A percentile compares a stretch with the other conserved stretches of the same genome.
phyloP scores from a whole-genome alignment of 2,113 vertebrate species.

The Crotalus tigris region DNA sequence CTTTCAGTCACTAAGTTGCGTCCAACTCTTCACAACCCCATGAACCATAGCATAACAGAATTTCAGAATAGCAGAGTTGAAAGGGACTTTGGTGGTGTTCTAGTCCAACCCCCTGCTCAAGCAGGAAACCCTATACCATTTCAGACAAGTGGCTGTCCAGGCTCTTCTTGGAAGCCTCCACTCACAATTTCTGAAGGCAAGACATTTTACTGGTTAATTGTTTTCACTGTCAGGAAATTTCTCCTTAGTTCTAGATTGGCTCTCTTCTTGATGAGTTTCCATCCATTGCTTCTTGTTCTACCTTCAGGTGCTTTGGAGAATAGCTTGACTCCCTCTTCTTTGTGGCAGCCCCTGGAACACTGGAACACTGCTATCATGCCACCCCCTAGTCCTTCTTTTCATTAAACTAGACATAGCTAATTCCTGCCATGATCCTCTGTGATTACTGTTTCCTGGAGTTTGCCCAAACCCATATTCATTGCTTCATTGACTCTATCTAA shows the following conservation, averaged over 20 bases:
- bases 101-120: background rate
- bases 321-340: background rate
- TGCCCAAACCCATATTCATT: background rate
- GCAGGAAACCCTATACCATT: background rate
- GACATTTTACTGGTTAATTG: background rate
- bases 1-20: background rate
- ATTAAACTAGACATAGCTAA: too few relatives aligned
- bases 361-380: too few relatives aligned
- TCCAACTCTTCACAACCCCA: too few relatives aligned
- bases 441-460: too few relatives aligned
- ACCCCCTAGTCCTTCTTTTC: too few relatives aligned
- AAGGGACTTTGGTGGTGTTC: background rate
- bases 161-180: background rate
- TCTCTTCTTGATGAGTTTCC: background rate
- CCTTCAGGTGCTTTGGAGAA: background rate
- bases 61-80: background rate
- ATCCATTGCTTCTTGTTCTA: background rate
- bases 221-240: background rate
- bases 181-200: background rate
- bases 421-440: too few relatives aligned
- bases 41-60: too few relatives aligned
- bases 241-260: background rate
- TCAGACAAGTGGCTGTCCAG: background rate
- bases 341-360: too few relatives aligned
- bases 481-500: too few relatives aligned